Base-by-base conservation (phyloP, 2,888 invertebrate species). In the Aspidiotus destructor region DNA sequence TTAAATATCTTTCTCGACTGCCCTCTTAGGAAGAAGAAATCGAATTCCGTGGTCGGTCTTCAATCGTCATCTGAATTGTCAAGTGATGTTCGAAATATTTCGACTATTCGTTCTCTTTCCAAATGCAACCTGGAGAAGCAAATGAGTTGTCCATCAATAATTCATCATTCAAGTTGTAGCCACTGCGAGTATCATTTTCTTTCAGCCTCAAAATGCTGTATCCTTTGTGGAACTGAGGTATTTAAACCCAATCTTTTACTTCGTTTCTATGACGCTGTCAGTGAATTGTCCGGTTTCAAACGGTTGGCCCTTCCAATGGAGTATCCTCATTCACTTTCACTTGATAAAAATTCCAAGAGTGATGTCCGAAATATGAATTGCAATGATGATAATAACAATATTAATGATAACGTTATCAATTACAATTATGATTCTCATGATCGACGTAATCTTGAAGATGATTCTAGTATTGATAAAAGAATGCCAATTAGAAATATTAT, bases 341-440 rank as follows among this genome's bases (percentile, higher is more conserved):
- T n/a, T n/a, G n/a, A n/a, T n/a, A 82, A 86, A 80, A 83, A 85
- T 75, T 80, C 84, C 72, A 75, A 83, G 42, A 65, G 58, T 65
- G 65, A 65, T 57, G 40, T 13, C 8, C 28, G 1, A 55, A 8
- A 13, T 28, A n/a, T 44, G 17, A 41, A 40, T 41, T 8, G 9
- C 16, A 67, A 61, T 42, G 60, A 61, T 42, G 54, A 61, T 42
- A 60, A 60, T 54, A 60, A 54, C 16, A 58, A 62, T 41, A 8
- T 9, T 52, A 13, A 16, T 40, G 17, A 61, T 41, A 28, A 58
- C 28, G 55, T 16, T n/a, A 54, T 15, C 17, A 54, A 54, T n/a
- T 28, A 28, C 28, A 28, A 28, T 28, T 28, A 28, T 28, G 28
- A 28, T 28, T 28, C 28, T 28, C 15, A 54, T n/a, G 8, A 54